Evolutionary conservation across 2,113 vertebrate species (phyloP).

Genomic region (Pomatostomus ruficeps): DNA sequence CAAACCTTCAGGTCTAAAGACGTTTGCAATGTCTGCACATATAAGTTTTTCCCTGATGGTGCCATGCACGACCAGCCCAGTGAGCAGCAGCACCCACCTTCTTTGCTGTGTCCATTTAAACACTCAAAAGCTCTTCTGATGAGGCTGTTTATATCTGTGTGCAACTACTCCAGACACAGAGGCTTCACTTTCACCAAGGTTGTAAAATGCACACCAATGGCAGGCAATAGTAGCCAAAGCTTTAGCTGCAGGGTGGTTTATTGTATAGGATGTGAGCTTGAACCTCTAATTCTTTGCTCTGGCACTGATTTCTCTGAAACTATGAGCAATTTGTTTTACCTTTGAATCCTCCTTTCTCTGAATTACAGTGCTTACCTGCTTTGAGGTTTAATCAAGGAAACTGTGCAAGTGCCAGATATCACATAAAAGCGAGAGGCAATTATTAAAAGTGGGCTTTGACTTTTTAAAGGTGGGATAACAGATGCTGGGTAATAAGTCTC

Average conservation of each 20-base stretch:
- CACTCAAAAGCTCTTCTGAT: background rate
- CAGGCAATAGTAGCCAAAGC: background rate
- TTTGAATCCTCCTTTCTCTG: slow-evolving; percentile 18
- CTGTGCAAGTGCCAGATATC: background rate
- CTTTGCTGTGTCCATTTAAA: background rate
- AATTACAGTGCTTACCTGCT: slow-evolving; percentile 33
- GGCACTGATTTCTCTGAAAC: background rate
- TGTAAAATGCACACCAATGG: background rate
- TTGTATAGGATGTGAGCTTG: background rate
- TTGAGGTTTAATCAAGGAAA: slow-evolving; percentile 58
- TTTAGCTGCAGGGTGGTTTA: background rate
- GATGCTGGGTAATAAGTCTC: slow-evolving; percentile 47
- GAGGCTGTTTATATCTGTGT: background rate
- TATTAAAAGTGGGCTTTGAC: slow-evolving; percentile 54
- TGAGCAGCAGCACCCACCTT: background rate
- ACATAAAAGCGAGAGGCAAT: slow-evolving; percentile 40
- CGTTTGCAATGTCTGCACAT: background rate
- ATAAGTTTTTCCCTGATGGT: background rate
- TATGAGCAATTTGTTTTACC: background rate
- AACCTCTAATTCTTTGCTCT: background rate
- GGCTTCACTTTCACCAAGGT: background rate
- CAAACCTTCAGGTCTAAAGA: background rate
- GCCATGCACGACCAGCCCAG: fast-evolving
- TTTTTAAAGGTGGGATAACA: slow-evolving; percentile 42
- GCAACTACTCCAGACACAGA: background rate